These are phyloP conservation scores for Stomatorhinus ivindoensis DNA, from an alignment of 2,113 vertebrate genomes.

Conservation along the genomic window DNA sequence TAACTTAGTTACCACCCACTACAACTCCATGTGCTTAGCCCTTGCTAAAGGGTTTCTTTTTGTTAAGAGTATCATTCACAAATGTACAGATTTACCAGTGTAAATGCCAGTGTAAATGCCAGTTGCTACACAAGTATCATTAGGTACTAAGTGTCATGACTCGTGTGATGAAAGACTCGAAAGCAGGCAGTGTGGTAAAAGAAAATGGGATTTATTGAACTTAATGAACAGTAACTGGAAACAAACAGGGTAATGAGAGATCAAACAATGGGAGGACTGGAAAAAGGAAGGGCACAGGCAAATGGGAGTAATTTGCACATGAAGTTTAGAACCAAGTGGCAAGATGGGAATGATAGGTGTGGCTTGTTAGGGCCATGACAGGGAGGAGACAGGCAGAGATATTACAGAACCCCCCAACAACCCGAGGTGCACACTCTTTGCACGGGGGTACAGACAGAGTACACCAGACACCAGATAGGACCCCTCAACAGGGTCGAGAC, in stretches of 20 bases:
- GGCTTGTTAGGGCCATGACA: background rate
- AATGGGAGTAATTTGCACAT: background rate
- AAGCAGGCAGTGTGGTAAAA: background rate
- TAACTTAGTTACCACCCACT: background rate
- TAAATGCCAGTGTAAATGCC: background rate
- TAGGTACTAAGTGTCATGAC: background rate
- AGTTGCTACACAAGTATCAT: background rate
- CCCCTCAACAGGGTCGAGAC: too few species aligned
- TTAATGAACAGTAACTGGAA: background rate
- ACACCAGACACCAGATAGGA: too few species aligned
- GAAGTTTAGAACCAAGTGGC: background rate
- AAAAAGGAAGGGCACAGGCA: background rate
- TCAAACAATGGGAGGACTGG: background rate
- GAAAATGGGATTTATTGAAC: background rate
- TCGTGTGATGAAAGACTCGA: background rate
- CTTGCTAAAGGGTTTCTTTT: background rate
- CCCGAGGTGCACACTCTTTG: background rate
- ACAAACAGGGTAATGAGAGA: background rate
- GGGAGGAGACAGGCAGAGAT: background rate
- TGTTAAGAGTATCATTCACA: background rate
- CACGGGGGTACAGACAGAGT: too few species aligned
- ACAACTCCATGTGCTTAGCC: background rate
- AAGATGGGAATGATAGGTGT: background rate
- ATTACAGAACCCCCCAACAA: too few species aligned
- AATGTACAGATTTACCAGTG: background rate